Conservation (phyloP, 2,888 invertebrate species). For the Pharmacophagus antenor region DNA sequence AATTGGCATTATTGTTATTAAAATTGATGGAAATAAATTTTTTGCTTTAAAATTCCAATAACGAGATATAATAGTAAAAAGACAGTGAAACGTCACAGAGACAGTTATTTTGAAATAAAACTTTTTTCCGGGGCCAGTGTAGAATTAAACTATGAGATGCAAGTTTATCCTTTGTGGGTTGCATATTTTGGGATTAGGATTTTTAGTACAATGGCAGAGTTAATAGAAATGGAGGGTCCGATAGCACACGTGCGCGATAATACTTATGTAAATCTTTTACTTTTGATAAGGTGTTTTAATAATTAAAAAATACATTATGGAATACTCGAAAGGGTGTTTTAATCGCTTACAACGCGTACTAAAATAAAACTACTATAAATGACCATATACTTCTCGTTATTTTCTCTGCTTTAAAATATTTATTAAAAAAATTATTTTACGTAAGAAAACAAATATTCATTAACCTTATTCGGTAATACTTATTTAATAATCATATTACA, state of each 20-base stretch:
- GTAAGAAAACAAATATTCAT: no score
- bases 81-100: constrained; percentile 4
- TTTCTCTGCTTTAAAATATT: neutral
- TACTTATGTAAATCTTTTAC: constrained; percentile 70
- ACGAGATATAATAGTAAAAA: neutral
- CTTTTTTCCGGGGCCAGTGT: constrained; percentile 16
- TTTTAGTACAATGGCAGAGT: constrained; percentile 33
- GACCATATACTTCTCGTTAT: neutral
- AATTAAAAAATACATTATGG: constrained; percentile 74
- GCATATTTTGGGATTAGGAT: constrained; percentile 28
- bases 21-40: no score
- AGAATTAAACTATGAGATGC: constrained; percentile 9
- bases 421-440: no score
- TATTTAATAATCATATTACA: no score
- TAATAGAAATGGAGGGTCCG: constrained; percentile 35
- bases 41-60: neutral
- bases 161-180: constrained; percentile 9
- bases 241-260: constrained; percentile 64
- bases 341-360: neutral
- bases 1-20: constrained; percentile 88
- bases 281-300: constrained; percentile 73
- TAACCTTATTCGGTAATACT: no score
- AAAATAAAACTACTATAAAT: neutral
- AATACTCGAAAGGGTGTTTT: constrained; percentile 25
- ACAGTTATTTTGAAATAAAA: neutral